A percentile compares a stretch with the other conserved stretches of the same genome.
Evolutionary conservation across 2,113 vertebrate genomes (phyloP).

Genomic region (Zingel zingel): DNA sequence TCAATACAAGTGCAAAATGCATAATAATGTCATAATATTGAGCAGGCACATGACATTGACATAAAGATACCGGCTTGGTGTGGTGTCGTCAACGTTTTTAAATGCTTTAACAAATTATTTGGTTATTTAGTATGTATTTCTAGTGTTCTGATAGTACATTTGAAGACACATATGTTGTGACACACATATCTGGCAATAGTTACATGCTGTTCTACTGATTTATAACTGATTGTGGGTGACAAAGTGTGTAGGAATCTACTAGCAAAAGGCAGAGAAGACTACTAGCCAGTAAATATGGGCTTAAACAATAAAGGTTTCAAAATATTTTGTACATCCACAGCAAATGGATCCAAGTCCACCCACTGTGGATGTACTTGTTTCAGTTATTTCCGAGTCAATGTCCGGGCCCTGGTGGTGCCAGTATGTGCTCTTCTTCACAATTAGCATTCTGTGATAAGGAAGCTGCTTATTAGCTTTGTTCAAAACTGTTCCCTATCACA

Average conservation of each 20-base stretch:
- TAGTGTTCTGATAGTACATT: too few species aligned
- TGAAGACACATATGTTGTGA: too few species aligned
- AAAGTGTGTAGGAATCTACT: not conserved
- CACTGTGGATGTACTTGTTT: too few species aligned
- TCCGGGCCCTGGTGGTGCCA: too few species aligned
- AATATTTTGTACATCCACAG: too few species aligned
- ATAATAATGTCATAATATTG: not conserved
- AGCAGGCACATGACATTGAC: not conserved
- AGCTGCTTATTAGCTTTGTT: not conserved
- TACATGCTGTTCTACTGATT: not conserved
- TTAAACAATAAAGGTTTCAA: not conserved
- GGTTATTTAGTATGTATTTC: too few species aligned
- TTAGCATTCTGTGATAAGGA: not conserved
- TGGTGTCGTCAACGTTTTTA: too few species aligned
- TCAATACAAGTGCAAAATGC: not conserved
- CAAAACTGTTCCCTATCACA: too few species aligned
- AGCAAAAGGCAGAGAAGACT: not conserved
- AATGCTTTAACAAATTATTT: too few species aligned
- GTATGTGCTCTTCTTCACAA: too few species aligned
- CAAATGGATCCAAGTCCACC: too few species aligned
- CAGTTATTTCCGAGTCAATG: too few species aligned
- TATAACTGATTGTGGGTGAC: not conserved
- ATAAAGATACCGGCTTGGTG: not conserved
- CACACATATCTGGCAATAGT: not conserved
- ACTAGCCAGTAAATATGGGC: not conserved